Evolutionary conservation across 1,140 invertebrate species (phyloP), one percentile per base, ranked within the genome.

Genomic region (Cyclargus thomasi): DNA sequence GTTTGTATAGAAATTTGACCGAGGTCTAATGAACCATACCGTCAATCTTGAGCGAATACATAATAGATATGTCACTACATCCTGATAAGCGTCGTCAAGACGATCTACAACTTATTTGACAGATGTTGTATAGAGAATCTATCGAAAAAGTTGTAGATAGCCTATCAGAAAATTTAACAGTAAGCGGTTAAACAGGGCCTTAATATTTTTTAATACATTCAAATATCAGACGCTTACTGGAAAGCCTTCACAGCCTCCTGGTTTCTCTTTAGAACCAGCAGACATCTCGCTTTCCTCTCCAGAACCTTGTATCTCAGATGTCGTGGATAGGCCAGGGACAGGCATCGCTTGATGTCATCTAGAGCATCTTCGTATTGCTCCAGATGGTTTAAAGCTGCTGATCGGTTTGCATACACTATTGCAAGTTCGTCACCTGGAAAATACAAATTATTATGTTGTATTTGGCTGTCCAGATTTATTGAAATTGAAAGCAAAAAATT

Each of bases 321-420:
- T 67, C 92, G 90, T 7, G 96, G 96, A 84, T 97, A 97, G 10
- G 93, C 94, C 47, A 93, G 82, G 1, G 92, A 83, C 0, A 97
- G 77, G 8, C 95, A 94, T 36, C 93, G 85, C n/a, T 93, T 88
- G 23, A 96, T 95, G 78, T 98, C 97, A 6, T 88, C 79, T 14
- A 96, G 76, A 0, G 94, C 92, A 22, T 93, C 87, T 73, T 94
- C 90, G 83, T 94, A 95, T 67, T 94, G 92, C 64, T 95, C 91
- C 79, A 97, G 79, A 81, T 97, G 96, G 79, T 95, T 97, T 4
- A 97, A 91, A 0, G 95, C 94, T 0, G 97, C 97, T 11, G 97
- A 98, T 64, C 97, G 93, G 86, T 98, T 99, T 3, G 96, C 97
- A 70, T 95, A 92, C 2, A 95, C 92, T 53, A 97, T 93, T 0